Evolutionary conservation across 1,140 invertebrate species (phyloP).

Genomic region (Trichoplusia ni): DNA sequence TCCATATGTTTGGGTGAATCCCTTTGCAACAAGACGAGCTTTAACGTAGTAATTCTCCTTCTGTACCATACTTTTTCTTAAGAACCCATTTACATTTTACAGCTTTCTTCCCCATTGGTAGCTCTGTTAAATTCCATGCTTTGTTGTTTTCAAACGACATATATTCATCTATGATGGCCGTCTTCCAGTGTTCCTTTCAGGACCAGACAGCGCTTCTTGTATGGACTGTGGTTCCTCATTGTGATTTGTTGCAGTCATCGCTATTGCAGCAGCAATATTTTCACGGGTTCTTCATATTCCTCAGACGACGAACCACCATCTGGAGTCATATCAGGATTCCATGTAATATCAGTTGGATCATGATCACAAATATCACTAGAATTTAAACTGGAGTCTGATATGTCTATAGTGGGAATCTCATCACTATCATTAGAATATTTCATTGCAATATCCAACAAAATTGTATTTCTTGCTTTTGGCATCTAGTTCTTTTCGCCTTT

Average conservation of each 20-base stretch:
- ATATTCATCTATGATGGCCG: background rate
- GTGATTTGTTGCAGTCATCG: no score
- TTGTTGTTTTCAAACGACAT: background rate
- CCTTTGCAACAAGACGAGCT: background rate
- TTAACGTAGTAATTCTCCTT: slow-evolving; percentile 20
- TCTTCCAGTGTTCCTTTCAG: background rate
- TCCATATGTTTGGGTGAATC: background rate
- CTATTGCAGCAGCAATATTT: no score
- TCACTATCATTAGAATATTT: no score
- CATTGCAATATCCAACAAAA: no score
- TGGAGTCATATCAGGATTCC: no score
- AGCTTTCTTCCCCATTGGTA: background rate
- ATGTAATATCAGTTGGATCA: no score
- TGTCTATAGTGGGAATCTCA: no score
- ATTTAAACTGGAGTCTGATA: no score
- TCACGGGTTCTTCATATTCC: no score
- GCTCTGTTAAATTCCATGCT: background rate
- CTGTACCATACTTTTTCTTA: background rate
- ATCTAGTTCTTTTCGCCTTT: background rate
- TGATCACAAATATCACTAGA: no score
- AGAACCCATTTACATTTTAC: slow-evolving; percentile 28
- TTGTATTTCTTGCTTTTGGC: no score
- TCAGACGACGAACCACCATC: no score
- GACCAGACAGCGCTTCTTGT: background rate
- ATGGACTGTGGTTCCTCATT: background rate